A percentile compares a stretch with the other conserved stretches of the same genome.
Evolutionary conservation across 2,888 invertebrate genomes (phyloP).

Genomic region (Phlogophora meticulosa): DNA sequence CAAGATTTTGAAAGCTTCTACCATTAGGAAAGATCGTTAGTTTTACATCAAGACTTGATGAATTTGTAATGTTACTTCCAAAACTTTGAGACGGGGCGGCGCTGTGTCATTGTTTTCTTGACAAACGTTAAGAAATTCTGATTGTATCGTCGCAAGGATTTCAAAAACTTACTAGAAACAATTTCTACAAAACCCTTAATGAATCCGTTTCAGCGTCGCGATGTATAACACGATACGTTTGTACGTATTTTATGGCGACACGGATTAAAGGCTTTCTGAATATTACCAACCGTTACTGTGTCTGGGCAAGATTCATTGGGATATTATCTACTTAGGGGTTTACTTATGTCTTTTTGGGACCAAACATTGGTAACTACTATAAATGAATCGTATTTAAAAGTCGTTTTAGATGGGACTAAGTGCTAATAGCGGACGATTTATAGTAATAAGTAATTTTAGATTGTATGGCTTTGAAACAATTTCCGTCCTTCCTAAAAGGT

Average conservation of each 20-base stretch:
- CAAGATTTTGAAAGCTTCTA: conserved; percentile 18
- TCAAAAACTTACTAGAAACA: conserved; percentile 24
- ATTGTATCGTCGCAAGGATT: conserved; percentile 26
- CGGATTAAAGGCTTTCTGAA: conserved; percentile 59
- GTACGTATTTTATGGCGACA: conserved; percentile 39
- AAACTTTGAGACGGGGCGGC: conserved; percentile 25
- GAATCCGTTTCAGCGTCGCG: conserved; percentile 33
- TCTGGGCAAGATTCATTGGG: conserved; percentile 52
- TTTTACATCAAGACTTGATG: conserved; percentile 43
- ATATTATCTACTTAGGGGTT: conserved; percentile 53
- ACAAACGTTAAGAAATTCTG: conserved; percentile 33
- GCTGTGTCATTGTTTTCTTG: conserved; percentile 31
- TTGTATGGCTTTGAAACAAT: not conserved
- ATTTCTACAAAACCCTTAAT: conserved; percentile 34
- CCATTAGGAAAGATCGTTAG: conserved; percentile 47
- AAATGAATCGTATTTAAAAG: conserved; percentile 40
- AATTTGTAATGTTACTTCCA: conserved; percentile 52
- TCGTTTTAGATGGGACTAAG: conserved; percentile 13
- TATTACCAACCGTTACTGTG: conserved; percentile 48
- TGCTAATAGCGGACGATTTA: conserved; percentile 17
- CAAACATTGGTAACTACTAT: conserved; percentile 44
- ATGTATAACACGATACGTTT: conserved; percentile 45
- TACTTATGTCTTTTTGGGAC: conserved; percentile 46
- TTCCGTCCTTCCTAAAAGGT: not conserved
- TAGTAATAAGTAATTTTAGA: not conserved